A percentile compares a stretch with the other conserved stretches of the same genome.
Evolutionary conservation across 2,113 vertebrate species (phyloP).

Genomic region (Stigmatopora nigra): DNA sequence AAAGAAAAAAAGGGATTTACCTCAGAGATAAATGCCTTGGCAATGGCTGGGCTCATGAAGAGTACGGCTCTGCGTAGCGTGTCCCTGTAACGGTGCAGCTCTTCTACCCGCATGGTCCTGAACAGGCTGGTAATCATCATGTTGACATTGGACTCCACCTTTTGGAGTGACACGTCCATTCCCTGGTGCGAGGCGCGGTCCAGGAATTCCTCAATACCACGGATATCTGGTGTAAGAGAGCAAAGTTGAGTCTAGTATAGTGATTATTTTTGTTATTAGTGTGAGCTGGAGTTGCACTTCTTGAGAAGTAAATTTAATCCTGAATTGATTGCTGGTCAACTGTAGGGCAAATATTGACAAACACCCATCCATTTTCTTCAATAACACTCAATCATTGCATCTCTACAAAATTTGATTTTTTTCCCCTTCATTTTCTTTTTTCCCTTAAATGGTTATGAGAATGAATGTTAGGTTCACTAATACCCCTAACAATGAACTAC

Average conservation of each 20-base stretch:
- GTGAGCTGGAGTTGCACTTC: background rate
- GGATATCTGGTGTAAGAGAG: slow-evolving; percentile 77
- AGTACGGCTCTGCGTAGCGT: slow-evolving; percentile 89
- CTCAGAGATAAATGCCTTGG: slow-evolving; percentile 94
- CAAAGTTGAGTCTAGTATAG: background rate
- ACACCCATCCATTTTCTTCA: background rate
- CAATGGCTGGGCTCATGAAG: slow-evolving; percentile 90
- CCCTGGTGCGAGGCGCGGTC: slow-evolving; percentile 95
- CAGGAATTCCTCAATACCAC: slow-evolving; percentile 95
- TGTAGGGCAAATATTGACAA: background rate
- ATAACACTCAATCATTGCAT: background rate
- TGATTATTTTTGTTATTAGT: too few species aligned
- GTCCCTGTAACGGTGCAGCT: slow-evolving; percentile 92
- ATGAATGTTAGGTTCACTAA: too few species aligned
- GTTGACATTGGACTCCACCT: slow-evolving; percentile 97
- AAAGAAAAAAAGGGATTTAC: slow-evolving; percentile 64
- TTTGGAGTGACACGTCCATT: slow-evolving; percentile 98
- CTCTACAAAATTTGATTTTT: background rate
- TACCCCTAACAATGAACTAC: background rate
- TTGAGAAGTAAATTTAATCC: background rate
- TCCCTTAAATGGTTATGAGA: too few species aligned
- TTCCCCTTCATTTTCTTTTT: too few species aligned
- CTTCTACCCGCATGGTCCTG: slow-evolving; percentile 90
- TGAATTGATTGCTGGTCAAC: background rate
- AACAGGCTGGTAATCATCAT: slow-evolving; percentile 98